Evolutionary conservation across 2,797 vertebrate genomes (phyloP).

Genomic region (Simalia tracyae): DNA sequence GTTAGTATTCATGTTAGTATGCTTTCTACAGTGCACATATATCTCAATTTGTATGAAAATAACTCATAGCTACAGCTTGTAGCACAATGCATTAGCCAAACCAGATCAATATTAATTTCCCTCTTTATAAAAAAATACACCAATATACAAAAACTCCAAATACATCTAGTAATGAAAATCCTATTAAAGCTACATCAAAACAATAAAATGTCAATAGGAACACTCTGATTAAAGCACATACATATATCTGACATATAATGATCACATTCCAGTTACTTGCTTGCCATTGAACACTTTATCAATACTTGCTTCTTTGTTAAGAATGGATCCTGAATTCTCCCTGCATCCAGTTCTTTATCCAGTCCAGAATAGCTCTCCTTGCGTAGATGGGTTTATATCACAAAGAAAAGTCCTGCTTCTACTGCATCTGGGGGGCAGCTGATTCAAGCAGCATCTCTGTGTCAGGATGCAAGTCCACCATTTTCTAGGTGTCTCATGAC

Average conservation of each 20-base stretch:
- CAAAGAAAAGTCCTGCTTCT: too few species aligned
- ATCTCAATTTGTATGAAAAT: not conserved
- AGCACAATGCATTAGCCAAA: not conserved
- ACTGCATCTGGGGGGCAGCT: too few species aligned
- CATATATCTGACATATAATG: not conserved
- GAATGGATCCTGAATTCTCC: not conserved
- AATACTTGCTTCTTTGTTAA: not conserved
- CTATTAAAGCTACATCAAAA: not conserved
- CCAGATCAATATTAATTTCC: slow-evolving; percentile 1
- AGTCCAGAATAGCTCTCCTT: not conserved
- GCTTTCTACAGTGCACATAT: not conserved
- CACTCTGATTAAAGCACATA: not conserved
- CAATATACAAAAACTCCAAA: not conserved
- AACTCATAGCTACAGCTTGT: not conserved
- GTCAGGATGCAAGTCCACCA: too few species aligned
- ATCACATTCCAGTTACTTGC: not conserved
- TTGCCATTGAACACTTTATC: not conserved
- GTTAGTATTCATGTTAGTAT: not conserved
- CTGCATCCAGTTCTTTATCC: not conserved
- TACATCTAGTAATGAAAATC: not conserved
- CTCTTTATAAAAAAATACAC: not conserved
- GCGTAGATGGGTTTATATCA: not conserved
- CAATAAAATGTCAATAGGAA: not conserved
- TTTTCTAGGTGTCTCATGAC: too few species aligned
- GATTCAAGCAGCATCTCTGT: too few species aligned